These are phyloP conservation scores for Dusona sp. DNA, from an alignment of 2,888 invertebrate species.

Conservation along the genomic window DNA sequence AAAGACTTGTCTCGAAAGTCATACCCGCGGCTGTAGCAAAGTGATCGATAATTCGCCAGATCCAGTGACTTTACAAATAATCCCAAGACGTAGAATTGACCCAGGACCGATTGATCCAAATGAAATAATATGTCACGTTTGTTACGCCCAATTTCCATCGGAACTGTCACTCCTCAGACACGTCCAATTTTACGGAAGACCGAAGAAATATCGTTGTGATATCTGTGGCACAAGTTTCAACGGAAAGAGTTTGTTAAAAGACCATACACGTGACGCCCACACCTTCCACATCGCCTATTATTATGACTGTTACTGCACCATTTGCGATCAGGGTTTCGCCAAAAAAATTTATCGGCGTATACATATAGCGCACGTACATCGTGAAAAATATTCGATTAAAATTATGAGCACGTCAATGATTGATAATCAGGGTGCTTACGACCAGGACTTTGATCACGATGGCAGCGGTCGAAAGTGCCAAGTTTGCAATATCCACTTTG, in stretches of 20 bases:
- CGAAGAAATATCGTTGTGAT: slow-evolving; percentile 50
- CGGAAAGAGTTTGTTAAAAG: slow-evolving; percentile 53
- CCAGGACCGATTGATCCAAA: neutral
- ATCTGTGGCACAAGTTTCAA: slow-evolving; percentile 72
- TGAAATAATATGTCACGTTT: slow-evolving; percentile 51
- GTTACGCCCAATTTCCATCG: slow-evolving; percentile 63
- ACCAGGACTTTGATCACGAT: neutral
- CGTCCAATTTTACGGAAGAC: slow-evolving; percentile 44
- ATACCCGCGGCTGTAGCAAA: slow-evolving; percentile 33
- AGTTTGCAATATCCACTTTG: slow-evolving; percentile 73
- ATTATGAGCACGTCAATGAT: neutral
- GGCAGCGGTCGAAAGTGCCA: slow-evolving; percentile 61
- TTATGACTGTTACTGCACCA: slow-evolving; percentile 66
- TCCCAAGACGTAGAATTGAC: neutral
- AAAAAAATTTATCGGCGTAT: slow-evolving; percentile 57
- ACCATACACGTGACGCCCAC: slow-evolving; percentile 71
- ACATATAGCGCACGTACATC: slow-evolving; percentile 75
- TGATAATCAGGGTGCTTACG: neutral
- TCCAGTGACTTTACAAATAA: neutral
- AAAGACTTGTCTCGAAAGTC: slow-evolving; percentile 38
- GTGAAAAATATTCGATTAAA: neutral
- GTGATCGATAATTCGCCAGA: neutral
- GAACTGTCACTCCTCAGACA: slow-evolving; percentile 64
- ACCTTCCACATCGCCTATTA: neutral
- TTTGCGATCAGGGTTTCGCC: slow-evolving; percentile 75